Evolutionary conservation across 2,113 vertebrate species (phyloP), one percentile per base, ranked within the genome.

Genomic region (Trogon melanurus): DNA sequence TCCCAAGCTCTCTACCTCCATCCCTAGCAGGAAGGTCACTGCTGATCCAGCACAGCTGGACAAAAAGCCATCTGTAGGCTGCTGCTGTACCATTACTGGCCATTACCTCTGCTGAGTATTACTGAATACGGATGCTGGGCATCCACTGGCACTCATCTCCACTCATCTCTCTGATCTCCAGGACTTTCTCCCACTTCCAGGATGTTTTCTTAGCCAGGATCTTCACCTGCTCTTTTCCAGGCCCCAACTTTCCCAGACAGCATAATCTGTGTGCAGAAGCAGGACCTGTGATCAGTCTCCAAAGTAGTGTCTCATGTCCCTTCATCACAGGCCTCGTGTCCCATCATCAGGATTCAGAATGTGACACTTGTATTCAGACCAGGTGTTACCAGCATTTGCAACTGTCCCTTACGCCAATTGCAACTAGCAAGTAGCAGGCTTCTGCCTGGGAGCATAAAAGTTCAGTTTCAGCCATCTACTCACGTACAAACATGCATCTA

Each of bases 1-100:
- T 78, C 19, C 36, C 16, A 64, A 7, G 4, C 5, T 75, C 18
- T 38, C 3, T 2, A 13, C 10, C 14, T 62, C 16, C 0, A 0
- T 54, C 19, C 19, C 27, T 23, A 58, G 34, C 36, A 79, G 8
- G 13, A 32, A 58, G 3, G 9, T 54, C 45, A 41, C 56, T 62
- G 22, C 41, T 54, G 19, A 26, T 18, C 34, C n/a, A 13, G 22
- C 9, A 18, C 0, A 1, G 14, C 29, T 62, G 45, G 44, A 27
- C 7, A 61, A 62, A 62, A 76, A 50, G 27, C 50, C 27, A 16
- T 0, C 41, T 41, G 0, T 10, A 19, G 14, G 7, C 12, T 83
- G 27, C 67, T 62, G 45, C 29, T 65, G 3, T 38, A 11, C 30
- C 3, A 3, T 41, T 53, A 45, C 25, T 72, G 14, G 32, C 10